phyloP scores from a whole-genome alignment of 2,113 vertebrate species.

The Psittacus erithacus region DNA sequence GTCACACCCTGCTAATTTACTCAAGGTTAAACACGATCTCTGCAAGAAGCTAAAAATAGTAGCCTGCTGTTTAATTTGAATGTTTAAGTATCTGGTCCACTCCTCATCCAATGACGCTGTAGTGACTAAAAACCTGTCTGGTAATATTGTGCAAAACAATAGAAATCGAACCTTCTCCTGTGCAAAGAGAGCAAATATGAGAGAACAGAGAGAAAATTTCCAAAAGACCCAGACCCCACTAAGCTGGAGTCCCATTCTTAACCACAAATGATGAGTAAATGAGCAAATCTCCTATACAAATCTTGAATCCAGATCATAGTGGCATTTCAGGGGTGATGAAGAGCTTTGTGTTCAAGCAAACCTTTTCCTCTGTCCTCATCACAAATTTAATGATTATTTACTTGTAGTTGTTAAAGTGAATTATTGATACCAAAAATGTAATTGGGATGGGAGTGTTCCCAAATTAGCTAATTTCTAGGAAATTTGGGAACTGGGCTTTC shows the following conservation, averaged over 20 bases:
- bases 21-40: not conserved
- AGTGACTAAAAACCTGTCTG: not conserved
- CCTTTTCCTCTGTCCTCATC: not conserved
- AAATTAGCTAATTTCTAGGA: not conserved
- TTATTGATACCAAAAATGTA: not conserved
- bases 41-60: constrained; percentile 18
- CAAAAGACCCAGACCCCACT: not conserved
- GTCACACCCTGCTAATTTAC: not conserved
- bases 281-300: not conserved
- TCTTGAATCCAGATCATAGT: not conserved
- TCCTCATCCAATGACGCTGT: not conserved
- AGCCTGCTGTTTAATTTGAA: not conserved
- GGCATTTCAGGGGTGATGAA: not conserved
- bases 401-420: not conserved
- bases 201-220: not conserved
- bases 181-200: not conserved
- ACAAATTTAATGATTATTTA: not conserved
- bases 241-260: not conserved
- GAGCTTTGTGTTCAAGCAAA: not conserved
- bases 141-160: not conserved
- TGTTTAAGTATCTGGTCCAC: not conserved
- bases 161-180: not conserved
- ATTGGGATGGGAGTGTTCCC: not conserved
- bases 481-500: not conserved
- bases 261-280: not conserved